A percentile compares a stretch with the other conserved stretches of the same genome.
phyloP scores from a whole-genome alignment of 1,140 invertebrate genomes.

The Cydia pomonella region DNA sequence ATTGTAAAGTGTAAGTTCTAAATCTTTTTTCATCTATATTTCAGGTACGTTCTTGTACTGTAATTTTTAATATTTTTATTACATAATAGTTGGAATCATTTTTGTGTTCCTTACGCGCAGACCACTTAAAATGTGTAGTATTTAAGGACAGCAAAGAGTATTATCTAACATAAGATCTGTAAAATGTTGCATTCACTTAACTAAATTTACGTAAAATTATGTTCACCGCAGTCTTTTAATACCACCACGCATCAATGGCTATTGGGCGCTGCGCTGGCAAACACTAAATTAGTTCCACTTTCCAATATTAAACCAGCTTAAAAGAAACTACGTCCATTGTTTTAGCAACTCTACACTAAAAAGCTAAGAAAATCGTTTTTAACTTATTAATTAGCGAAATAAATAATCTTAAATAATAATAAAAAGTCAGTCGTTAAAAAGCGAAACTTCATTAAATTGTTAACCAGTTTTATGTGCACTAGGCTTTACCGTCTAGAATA shows the following conservation, averaged over 20 bases:
- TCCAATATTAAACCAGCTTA: slow-evolving; percentile 9
- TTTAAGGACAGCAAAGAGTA: background rate
- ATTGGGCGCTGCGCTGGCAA: slow-evolving; percentile 24
- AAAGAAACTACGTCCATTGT: slow-evolving; percentile 13
- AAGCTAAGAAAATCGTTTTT: background rate
- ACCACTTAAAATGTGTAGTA: background rate
- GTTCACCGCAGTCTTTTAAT: background rate
- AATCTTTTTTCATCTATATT: too few species aligned
- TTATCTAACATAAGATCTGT: background rate
- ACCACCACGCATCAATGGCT: slow-evolving; percentile 7
- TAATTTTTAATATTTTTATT: too few species aligned
- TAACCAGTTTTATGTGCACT: background rate
- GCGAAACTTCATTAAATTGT: background rate
- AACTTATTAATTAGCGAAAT: background rate
- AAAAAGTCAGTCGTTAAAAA: background rate
- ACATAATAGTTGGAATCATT: too few species aligned
- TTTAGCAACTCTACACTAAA: background rate
- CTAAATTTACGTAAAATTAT: background rate
- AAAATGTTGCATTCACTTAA: background rate
- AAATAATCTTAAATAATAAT: too few species aligned
- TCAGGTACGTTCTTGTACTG: too few species aligned
- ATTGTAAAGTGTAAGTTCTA: too few species aligned
- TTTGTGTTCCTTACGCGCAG: background rate
- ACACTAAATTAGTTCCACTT: slow-evolving; percentile 29
- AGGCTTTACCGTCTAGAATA: background rate